Evolutionary conservation across 1,140 invertebrate genomes (phyloP).

Genomic region (Drosophila truncata): DNA sequence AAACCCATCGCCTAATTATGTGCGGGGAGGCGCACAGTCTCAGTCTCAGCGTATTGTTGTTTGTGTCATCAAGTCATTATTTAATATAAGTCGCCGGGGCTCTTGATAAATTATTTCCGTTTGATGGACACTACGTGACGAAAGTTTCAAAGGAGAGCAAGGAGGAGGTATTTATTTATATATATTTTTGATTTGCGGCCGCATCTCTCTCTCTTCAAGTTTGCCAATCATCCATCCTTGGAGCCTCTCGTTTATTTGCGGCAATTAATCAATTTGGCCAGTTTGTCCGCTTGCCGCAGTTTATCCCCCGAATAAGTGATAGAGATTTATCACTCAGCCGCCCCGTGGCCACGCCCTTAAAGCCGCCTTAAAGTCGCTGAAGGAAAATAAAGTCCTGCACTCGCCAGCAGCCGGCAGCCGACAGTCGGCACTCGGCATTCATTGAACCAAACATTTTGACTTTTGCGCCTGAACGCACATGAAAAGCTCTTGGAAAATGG

Average conservation of each 20-base stretch:
- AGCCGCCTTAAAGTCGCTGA: slow-evolving; percentile 48
- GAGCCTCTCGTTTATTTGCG: slow-evolving; percentile 70
- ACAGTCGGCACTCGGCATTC: slow-evolving; percentile 48
- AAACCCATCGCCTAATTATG: slow-evolving; percentile 55
- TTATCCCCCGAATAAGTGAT: slow-evolving; percentile 73
- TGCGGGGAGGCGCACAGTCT: background rate
- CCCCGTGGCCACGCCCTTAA: slow-evolving; percentile 25
- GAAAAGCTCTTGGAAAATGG: slow-evolving; percentile 64
- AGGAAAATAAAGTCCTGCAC: slow-evolving; percentile 13
- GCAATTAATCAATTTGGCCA: slow-evolving; percentile 77
- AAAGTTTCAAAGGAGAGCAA: slow-evolving; percentile 51
- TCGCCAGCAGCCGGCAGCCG: background rate
- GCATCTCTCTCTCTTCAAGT: slow-evolving; percentile 14
- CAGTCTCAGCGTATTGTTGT: slow-evolving; percentile 24
- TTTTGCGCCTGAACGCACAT: slow-evolving; percentile 76
- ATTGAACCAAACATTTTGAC: slow-evolving; percentile 78
- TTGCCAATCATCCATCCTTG: slow-evolving; percentile 29
- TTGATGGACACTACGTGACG: slow-evolving; percentile 72
- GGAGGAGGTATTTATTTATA: background rate
- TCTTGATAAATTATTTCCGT: slow-evolving; percentile 83
- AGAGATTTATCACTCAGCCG: slow-evolving; percentile 74
- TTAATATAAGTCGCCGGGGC: slow-evolving; percentile 57
- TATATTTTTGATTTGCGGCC: slow-evolving; percentile 68
- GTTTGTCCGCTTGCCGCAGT: slow-evolving; percentile 33
- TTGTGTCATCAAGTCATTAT: slow-evolving; percentile 77